Base-by-base conservation (phyloP, 2,888 invertebrate species). In the Ochropleura plecta region DNA sequence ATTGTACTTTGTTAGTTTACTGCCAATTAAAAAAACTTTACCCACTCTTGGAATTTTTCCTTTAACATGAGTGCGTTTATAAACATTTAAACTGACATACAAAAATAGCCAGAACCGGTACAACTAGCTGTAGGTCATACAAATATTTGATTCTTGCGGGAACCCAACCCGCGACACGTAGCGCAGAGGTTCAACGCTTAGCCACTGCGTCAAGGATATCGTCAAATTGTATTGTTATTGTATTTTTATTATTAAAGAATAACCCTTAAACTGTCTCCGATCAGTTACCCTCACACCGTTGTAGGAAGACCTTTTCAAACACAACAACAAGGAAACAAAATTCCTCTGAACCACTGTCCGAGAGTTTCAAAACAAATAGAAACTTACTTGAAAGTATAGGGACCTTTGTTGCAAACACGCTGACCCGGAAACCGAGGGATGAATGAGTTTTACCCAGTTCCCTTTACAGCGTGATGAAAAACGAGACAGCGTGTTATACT, bases 351-450 rank as follows among this genome's bases (percentile, higher is more conserved):
- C 59, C 62, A 12, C 30, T 16, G 57, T 40, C 69, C 62, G 12
- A 67, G 49, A 85, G 67, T 84, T 85, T 64, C 12, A 53, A 71
- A 85, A 72, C 62, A 85, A 82, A 75, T 65, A 62, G 16, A 42
- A 73, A 40, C n/a, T 12, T 30, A 30, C 1, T n/a, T 20, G 48
- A 44, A 78, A 71, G 55, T 76, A 55, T 20, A 46, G 30, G 62
- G 63, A 71, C 69, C 75, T 76, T 84, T 65, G 40, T 59, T 68
- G 40, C 46, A 72, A 79, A 84, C 74, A 84, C 64, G 68, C 49
- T 70, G 65, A 71, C 76, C 79, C 72, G 40, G 20, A 53, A n/a
- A 16, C 16, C n/a, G 59, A 7, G 67, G 75, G 65, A 63, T 62
- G 16, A 51, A 40, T 53, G 42, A 53, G 46, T 78, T 74, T 66